Evolutionary conservation across 2,113 vertebrate genomes (phyloP), one percentile per base, ranked within the genome.

Genomic region (Zosterops lateralis): DNA sequence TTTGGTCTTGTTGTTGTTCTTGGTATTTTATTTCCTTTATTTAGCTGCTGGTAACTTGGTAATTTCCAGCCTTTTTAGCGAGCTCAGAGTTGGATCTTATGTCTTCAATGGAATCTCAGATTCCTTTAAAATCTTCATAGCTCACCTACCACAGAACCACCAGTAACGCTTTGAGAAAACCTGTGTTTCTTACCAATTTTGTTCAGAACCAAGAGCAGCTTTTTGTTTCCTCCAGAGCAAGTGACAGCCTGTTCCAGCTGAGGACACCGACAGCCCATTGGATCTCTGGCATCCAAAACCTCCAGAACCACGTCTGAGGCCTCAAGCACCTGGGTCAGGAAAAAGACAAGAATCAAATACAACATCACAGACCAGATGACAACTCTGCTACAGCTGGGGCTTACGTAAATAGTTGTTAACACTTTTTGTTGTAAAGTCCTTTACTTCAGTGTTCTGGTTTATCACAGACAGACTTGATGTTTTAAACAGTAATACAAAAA

Each of bases 211-310:
- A 99, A 91, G 6, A 99, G 42, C 10, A 99, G 97, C 73, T 98
- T 99, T 95, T 99, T 99, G 81, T 98, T 97, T 66, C 96, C 97
- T 53, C 76, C 97, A 74, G 95, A 97, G 65, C 96, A 97, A 60
- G 98, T 94, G 80, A 99, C 92, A 6, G 97, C 97, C 81, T 99
- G 97, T 90, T 99, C 99, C 71, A 99, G 95, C 82, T 99, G 98
- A 90, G 99, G 98, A 96, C 99, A 99, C 17, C 99, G 97, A 95
- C 96, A 98, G 16, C 99, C 99, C 90, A 98, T 94, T 32, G 99
- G 99, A 90, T 99, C 99, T 92, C 99, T 98, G 62, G 99, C 99
- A 96, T 99, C 99, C n/a, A 99, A 95, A 70, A 99, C 98, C 96
- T 99, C 98, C 42, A 99, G 73, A 47, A 99, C 81, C 26, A 99